Evolutionary conservation across 2,888 invertebrate species (phyloP), one percentile per base, ranked within the genome.

Genomic region (Leptopilina syphax): DNA sequence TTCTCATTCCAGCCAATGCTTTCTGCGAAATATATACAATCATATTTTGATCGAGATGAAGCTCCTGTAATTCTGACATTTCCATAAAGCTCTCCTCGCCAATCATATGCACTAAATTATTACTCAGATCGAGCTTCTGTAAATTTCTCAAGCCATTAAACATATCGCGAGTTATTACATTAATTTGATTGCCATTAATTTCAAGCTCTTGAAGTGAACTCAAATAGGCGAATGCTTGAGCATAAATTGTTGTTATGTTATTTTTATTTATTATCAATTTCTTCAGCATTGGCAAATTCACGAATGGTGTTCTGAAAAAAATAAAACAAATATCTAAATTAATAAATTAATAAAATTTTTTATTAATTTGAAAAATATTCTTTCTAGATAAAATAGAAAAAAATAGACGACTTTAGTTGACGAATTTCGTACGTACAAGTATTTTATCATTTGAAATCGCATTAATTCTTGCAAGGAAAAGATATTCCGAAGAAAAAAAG

Each of bases 181-280:
- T 94, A 86, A 97, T 95, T 89, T 95, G 95, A 93, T 96, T 97
- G 88, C 94, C 94, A 90, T 96, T 96, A 88, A 98, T 92, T 91
- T 98, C 97, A 85, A 98, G 93, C 87, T 96, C 96, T 77, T 96
- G 94, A 77, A 98, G 93, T 87, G 96, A 95, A 78, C 94, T 94
- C 89, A 96, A 93, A 85, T 96, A 94, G 85, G 94, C 94, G 88
- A 96, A 97, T 34, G 98, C 96, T 83, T 96, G 96, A 83, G 97
- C 97, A 86, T 97, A 97, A 83, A 98, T 94, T 57, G 95, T 94
- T 82, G 96, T 95, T 85, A 99, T 94, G 89, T 96, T 96, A 92
- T 99, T 99, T 89, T 96, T 96, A 86, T 97, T 96, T 77, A 99
- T 93, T 83, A 95, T 95, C 65, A 99, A 94, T 83, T 96, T 95